Percentiles rank a stretch among this genome's conserved stretches.
These are phyloP conservation scores for Eupelmus urozonus DNA, from an alignment of 2,888 invertebrate species.

Conservation along the genomic window DNA sequence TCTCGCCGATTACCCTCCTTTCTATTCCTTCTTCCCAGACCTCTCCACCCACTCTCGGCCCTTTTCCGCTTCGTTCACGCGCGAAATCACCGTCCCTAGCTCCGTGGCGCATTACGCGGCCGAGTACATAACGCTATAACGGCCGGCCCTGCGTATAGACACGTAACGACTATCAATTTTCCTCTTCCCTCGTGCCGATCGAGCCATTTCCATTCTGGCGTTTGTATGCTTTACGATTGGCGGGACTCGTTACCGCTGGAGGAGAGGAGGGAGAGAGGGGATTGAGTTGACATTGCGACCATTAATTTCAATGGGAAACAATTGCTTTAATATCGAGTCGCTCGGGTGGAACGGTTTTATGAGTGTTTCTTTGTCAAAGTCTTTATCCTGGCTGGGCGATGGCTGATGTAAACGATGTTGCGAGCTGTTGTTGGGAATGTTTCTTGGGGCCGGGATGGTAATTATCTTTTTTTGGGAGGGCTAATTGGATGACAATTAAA, in stretches of 20 bases:
- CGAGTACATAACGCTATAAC: neutral
- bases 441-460: too few relatives aligned
- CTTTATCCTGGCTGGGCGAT: too few relatives aligned
- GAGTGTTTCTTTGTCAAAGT: too few relatives aligned
- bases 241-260: neutral
- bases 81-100: neutral
- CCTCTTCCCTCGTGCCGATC: neutral
- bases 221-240: neutral
- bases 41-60: neutral
- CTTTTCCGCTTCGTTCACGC: neutral
- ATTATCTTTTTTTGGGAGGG: too few relatives aligned
- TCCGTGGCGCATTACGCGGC: neutral
- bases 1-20: neutral
- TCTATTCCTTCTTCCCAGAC: too few relatives aligned
- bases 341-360: too few relatives aligned
- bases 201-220: neutral
- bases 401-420: too few relatives aligned
- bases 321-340: too few relatives aligned
- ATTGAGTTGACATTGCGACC: neutral
- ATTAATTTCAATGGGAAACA: neutral
- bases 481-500: too few relatives aligned
- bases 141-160: too few relatives aligned
- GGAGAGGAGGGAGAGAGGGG: neutral
- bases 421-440: too few relatives aligned
- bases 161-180: constrained; percentile 30